These are phyloP conservation scores for Caenorhabditis elegans DNA, from an alignment of 1,140 invertebrate genomes.

Conservation along the genomic window DNA sequence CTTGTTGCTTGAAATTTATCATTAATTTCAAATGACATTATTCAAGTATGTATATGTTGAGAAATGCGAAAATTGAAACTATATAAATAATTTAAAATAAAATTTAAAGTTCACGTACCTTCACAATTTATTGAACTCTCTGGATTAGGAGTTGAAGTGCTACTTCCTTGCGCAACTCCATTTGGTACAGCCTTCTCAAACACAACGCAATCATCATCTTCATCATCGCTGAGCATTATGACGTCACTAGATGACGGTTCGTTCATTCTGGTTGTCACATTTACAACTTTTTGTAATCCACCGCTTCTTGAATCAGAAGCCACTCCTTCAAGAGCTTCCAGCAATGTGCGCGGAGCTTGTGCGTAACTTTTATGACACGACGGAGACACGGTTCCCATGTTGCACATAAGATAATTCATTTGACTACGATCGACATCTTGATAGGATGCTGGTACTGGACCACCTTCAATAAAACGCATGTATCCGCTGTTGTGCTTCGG, in stretches of 20 bases:
- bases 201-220: neutral
- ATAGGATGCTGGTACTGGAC: neutral
- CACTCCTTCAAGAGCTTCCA: neutral
- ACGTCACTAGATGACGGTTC: too few species aligned
- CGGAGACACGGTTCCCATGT: neutral
- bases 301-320: neutral
- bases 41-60: too few species aligned
- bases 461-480: neutral
- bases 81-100: too few species aligned
- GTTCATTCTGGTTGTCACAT: too few species aligned
- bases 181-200: too few species aligned
- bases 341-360: neutral
- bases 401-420: neutral
- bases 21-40: too few species aligned
- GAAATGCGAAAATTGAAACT: too few species aligned
- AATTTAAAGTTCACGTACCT: neutral
- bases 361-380: neutral
- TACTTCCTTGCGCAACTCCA: neutral
- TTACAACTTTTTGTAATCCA: neutral
- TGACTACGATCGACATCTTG: neutral
- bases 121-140: neutral
- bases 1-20: too few species aligned
- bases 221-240: neutral
- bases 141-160: neutral
- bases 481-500: neutral